Base-by-base conservation (phyloP, 2,888 invertebrate genomes). In the Pandemis heparana region DNA sequence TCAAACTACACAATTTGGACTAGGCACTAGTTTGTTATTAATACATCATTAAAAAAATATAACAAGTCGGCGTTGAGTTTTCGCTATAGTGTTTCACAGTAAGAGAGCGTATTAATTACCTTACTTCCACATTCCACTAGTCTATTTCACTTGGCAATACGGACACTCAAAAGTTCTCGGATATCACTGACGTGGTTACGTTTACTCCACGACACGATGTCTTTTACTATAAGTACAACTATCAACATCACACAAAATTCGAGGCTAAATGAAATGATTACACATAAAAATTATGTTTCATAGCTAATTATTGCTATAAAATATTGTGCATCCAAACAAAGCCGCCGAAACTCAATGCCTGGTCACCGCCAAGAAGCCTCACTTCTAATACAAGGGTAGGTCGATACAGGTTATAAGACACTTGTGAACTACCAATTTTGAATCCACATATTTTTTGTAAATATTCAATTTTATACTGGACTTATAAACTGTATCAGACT, bases 271-370 rank as follows among this genome's bases (percentile, higher is more conserved):
- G 38, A 64, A 53, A 41, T 39, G 39, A 48, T 23, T 23, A 60
- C 51, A 66, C 62, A 14, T 53, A 62, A 43, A 18, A 4, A 10
- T 8, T 59, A 61, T 43, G 23, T 46, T 63, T 59, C 46, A 72
- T 73, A 68, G 63, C 68, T 73, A 68, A 14, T 73, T 68, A 73
- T 63, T 73, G 68, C 72, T 68, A 63, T 39, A 61, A 48, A 61
- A 51, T 63, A 23, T 72, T 67, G 67, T 73, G 68, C 60, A 66
- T 66, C 46, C 39, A 18, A 48, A 59, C 41, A 32, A 43, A 71
- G 18, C 71, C 9, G n/a, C 16, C 51, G 60, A 60, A n/a, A 39
- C 16, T 51, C 70, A 53, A 63, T 8, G 62, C 41, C 32, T 18
- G 41, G 64, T 12, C 64, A 59, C 59, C 8, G 16, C 7, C 56